Percentiles rank a stretch among this genome's conserved stretches.
phyloP scores from a whole-genome alignment of 64 coral and sea anemone genomes.

The Hydrozoanthus tunicans region DNA sequence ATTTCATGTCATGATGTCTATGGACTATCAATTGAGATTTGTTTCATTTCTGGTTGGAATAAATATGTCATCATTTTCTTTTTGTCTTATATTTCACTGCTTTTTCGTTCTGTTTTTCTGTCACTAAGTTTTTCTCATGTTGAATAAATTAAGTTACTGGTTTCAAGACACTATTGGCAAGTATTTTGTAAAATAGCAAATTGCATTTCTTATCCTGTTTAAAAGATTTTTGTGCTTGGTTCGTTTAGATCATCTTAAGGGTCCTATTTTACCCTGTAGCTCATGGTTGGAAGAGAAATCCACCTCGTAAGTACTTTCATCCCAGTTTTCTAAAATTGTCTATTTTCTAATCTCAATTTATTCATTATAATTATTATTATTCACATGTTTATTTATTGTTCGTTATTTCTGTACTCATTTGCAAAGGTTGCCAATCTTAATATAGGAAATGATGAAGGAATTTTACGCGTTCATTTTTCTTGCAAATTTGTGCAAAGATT shows the following conservation, averaged over 20 bases:
- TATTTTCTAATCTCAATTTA: too few relatives aligned
- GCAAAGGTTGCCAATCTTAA: too few relatives aligned
- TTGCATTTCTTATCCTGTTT: not conserved
- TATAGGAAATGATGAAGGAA: too few relatives aligned
- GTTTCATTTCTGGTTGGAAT: not conserved
- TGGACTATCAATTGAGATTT: not conserved
- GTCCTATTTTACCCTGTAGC: slow-evolving; percentile 42
- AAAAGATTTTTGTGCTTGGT: not conserved
- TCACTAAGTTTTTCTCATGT: too few relatives aligned
- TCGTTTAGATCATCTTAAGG: slow-evolving; percentile 25
- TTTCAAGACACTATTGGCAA: not conserved
- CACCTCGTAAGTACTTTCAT: not conserved
- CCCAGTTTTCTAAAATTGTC: too few relatives aligned
- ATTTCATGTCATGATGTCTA: not conserved
- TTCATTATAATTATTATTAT: too few relatives aligned
- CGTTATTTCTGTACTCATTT: not conserved
- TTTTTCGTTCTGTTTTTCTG: too few relatives aligned
- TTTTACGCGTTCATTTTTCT: too few relatives aligned
- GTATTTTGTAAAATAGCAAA: not conserved
- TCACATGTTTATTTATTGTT: not conserved
- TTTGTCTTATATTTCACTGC: too few relatives aligned
- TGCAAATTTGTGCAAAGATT: too few relatives aligned
- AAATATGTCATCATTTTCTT: too few relatives aligned
- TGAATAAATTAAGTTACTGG: too few relatives aligned
- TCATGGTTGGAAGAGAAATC: slow-evolving; percentile 4